Evolutionary conservation across 2,113 vertebrate species (phyloP).

Genomic region (Lycaon pictus): DNA sequence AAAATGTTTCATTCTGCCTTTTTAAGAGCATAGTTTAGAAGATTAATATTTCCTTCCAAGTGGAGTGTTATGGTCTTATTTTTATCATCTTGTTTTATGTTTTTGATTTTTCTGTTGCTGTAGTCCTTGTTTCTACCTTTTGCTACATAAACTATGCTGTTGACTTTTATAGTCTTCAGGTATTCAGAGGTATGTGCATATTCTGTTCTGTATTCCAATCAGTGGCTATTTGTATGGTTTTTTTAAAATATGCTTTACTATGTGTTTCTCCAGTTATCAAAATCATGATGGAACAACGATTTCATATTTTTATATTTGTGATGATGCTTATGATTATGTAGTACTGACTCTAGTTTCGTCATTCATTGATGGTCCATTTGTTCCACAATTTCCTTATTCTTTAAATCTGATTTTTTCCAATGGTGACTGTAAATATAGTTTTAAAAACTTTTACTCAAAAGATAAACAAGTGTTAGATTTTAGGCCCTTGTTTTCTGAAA

Average conservation of each 20-base stretch:
- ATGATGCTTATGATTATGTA: background rate
- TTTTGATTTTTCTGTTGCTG: background rate
- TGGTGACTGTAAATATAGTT: background rate
- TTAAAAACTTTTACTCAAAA: background rate
- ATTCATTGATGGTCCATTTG: background rate
- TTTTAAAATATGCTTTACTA: background rate
- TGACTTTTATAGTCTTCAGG: background rate
- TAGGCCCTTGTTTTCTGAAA: conserved; percentile 42
- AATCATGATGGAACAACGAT: background rate
- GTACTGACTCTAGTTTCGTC: background rate
- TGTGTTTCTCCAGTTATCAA: conserved; percentile 3
- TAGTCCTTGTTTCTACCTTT: background rate
- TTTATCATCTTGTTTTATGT: conserved; percentile 16
- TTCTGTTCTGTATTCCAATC: conserved; percentile 3
- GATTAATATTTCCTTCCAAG: conserved; percentile 23
- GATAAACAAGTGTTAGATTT: background rate
- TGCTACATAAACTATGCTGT: background rate
- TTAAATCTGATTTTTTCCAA: conserved; percentile 25
- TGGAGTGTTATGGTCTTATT: background rate
- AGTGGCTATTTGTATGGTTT: background rate
- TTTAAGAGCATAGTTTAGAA: conserved; percentile 31
- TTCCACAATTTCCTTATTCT: background rate
- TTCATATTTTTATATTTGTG: background rate
- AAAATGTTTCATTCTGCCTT: background rate
- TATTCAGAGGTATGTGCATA: background rate